Evolutionary conservation across 2,113 vertebrate species (phyloP), one percentile per base, ranked within the genome.

Genomic region (Xyrauchen texanus): DNA sequence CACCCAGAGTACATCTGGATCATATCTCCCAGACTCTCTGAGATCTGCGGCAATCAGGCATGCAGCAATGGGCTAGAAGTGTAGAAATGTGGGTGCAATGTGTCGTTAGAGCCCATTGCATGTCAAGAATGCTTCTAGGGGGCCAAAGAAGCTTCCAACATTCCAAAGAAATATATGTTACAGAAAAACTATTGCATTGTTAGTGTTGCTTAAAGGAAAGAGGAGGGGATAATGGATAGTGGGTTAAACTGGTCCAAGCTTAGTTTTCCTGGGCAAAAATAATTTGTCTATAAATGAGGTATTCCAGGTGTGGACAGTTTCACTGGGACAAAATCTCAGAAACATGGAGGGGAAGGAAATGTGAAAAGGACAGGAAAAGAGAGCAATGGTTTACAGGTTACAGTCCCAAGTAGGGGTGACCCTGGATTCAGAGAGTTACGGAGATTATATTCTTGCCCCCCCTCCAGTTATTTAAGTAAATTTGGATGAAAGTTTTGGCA

Each of bases 1-100:
- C 94, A 93, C 86, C 21, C 76, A 87, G 84, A 81, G 84, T 88
- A 91, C 94, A 95, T 94, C 92, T 94, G 95, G 90, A 95, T 95
- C 90, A 81, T 82, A 93, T 95, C 92, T 94, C 62, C 7, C 10
- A n/a, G 66, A 79, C 84, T 81, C 61, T 79, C 10, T 11, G 3
- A 57, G 58, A 53, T 68, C 13, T 83, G 78, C 82, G 88, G 87
- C 91, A 93, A 92, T 91, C 92, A 92, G 90, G 74, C 88, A 84
- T 86, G 91, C 85, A 83, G 86, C 80, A 81, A 85, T 65, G n/a
- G 51, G 69, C 68, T 70, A 82, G 70, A 76, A 80, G 73, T 79
- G 85, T 79, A 83, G 80, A 85, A 91, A 92, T 88, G 88, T 92
- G 89, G 89, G 81, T 45, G 84, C 87, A 93, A 91, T 81, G 78